These are phyloP conservation scores for Propithecus coquereli DNA, from an alignment of 2,113 vertebrate genomes.

Conservation along the genomic window DNA sequence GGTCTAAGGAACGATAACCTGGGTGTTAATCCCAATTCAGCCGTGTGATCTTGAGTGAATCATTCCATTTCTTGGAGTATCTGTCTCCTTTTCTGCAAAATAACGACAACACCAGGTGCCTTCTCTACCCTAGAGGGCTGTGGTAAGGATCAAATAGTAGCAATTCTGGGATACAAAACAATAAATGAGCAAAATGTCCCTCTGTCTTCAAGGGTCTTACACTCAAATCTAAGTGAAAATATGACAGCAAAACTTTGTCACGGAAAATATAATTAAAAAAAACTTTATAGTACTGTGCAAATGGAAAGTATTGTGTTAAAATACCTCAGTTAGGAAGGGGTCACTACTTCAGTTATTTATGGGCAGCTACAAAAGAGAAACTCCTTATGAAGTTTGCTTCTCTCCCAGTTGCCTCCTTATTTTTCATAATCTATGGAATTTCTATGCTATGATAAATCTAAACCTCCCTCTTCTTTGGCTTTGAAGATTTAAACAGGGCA, in stretches of 20 bases:
- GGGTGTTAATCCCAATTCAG: neutral
- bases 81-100: neutral
- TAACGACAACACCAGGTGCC: neutral
- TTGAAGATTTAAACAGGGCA: neutral
- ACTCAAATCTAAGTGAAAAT: neutral
- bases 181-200: neutral
- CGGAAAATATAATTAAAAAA: neutral
- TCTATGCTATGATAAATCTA: neutral
- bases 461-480: neutral
- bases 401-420: neutral
- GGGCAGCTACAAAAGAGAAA: neutral
- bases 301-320: neutral
- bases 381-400: neutral
- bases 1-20: neutral
- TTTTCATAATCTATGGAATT: neutral
- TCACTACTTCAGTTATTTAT: neutral
- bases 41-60: neutral
- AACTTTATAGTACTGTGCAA: fast-evolving
- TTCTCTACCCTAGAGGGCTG: neutral
- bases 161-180: neutral
- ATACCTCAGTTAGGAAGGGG: neutral
- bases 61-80: neutral
- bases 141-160: neutral
- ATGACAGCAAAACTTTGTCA: neutral
- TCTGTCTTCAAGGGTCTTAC: neutral